Conservation (phyloP, 2,113 vertebrate genomes). For the Caranx ignobilis region DNA sequence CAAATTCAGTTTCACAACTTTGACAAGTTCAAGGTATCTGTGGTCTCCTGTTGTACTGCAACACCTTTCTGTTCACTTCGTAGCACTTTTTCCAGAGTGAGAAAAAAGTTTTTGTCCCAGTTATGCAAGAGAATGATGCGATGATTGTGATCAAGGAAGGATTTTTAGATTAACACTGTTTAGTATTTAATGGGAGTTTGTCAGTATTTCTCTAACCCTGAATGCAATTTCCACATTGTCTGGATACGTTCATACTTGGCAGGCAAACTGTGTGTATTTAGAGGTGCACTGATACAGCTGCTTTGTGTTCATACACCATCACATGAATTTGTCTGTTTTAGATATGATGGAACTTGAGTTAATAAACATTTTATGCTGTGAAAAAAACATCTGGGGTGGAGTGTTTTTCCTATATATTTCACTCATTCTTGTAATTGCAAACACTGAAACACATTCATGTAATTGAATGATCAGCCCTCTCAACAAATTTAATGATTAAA, state of each 20-base stretch:
- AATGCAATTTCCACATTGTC: conserved; percentile 5
- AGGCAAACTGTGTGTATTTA: conserved; percentile 16
- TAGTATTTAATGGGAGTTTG: conserved; percentile 32
- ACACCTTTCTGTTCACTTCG: conserved; percentile 6
- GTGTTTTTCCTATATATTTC: neutral
- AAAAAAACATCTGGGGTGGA: neutral
- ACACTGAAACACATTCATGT: neutral
- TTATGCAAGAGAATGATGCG: neutral
- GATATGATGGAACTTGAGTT: conserved; percentile 2
- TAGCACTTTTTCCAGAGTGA: neutral
- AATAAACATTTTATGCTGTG: conserved; percentile 51
- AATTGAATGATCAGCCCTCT: neutral
- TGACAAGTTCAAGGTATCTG: neutral
- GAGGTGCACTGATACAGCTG: conserved; percentile 1
- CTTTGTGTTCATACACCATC: conserved; percentile 18
- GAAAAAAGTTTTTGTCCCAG: neutral
- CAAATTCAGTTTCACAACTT: conserved; percentile 13
- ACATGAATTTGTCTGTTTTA: conserved; percentile 6
- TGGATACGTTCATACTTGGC: neutral
- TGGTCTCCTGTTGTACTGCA: neutral
- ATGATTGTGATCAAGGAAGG: conserved; percentile 1
- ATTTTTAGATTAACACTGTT: conserved; percentile 9
- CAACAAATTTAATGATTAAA: neutral
- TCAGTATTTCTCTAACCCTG: conserved; percentile 39
- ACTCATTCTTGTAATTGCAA: neutral